Percentiles rank a stretch among this genome's conserved stretches.
Evolutionary conservation across 2,888 invertebrate species (phyloP).

Genomic region (Brenthis ino): DNA sequence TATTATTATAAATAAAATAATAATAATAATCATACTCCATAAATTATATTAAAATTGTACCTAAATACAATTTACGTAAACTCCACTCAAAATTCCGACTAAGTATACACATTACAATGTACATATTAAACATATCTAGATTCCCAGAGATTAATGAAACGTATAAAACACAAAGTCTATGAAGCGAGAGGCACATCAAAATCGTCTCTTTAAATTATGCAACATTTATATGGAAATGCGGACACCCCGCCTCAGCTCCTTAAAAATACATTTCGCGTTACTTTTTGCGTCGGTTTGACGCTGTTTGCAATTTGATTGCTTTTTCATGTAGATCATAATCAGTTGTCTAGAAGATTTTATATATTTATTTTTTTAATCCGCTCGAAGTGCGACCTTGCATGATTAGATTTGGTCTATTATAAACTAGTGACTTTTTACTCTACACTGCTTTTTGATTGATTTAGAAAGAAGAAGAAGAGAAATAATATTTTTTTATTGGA

Average conservation of each 20-base stretch:
- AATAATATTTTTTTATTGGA: too few species aligned
- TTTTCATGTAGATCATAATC: slow-evolving; percentile 75
- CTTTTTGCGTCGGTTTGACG: slow-evolving; percentile 73
- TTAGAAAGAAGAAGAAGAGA: too few species aligned
- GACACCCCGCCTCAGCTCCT: slow-evolving; percentile 58
- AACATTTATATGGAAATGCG: slow-evolving; percentile 80
- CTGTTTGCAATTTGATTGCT: slow-evolving; percentile 71
- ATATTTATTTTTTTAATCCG: too few species aligned
- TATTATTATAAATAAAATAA: too few species aligned
- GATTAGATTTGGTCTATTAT: too few species aligned
- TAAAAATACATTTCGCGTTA: slow-evolving; percentile 74
- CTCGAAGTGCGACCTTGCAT: too few species aligned
- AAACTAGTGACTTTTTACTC: too few species aligned
- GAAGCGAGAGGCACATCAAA: slow-evolving; percentile 56
- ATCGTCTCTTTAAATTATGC: slow-evolving; percentile 74
- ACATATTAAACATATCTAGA: slow-evolving; percentile 8
- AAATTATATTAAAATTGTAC: too few species aligned
- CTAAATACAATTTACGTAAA: too few species aligned
- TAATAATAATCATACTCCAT: too few species aligned
- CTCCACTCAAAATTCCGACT: too few species aligned
- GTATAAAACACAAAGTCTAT: slow-evolving; percentile 65
- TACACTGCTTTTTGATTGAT: too few species aligned
- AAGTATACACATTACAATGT: background rate
- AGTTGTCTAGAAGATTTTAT: slow-evolving; percentile 11
- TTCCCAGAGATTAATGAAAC: slow-evolving; percentile 48